Percentiles rank a stretch among this genome's conserved stretches.
phyloP scores from a whole-genome alignment of 2,113 vertebrate genomes.

The Ptilorrhoa leucosticta region DNA sequence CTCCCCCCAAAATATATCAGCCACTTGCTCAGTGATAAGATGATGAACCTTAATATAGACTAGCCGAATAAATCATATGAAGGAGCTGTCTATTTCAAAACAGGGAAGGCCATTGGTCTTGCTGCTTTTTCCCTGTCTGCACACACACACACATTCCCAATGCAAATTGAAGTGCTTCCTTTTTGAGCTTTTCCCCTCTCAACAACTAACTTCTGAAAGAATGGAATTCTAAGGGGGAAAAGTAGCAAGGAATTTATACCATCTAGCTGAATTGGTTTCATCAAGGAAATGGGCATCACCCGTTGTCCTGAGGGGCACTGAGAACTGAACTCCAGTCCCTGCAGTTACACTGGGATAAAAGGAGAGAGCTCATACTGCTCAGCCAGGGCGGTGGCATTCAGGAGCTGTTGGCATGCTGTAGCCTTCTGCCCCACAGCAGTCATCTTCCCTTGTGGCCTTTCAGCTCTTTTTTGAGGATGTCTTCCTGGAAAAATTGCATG shows the following conservation, averaged over 20 bases:
- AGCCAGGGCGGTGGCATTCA: neutral
- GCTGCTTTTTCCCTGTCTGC: neutral
- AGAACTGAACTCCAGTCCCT: neutral
- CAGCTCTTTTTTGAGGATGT: neutral
- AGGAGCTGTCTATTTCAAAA: neutral
- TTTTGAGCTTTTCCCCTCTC: neutral
- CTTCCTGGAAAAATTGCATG: neutral
- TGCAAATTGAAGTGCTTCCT: neutral
- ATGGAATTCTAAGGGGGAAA: neutral
- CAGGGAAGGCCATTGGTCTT: neutral
- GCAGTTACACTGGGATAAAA: fast-evolving
- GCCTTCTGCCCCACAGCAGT: neutral
- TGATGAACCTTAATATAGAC: neutral
- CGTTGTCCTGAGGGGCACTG: neutral
- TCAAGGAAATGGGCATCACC: neutral
- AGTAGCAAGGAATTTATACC: neutral
- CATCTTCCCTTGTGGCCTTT: neutral
- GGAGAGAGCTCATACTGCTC: neutral
- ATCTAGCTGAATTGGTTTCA: neutral
- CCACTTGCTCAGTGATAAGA: neutral
- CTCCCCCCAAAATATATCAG: neutral
- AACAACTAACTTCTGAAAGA: neutral
- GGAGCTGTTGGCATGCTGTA: neutral
- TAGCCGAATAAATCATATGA: neutral
- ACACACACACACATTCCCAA: neutral